These are phyloP conservation scores for Notocelia uddmanniana DNA, from an alignment of 2,888 invertebrate species.

Conservation along the genomic window DNA sequence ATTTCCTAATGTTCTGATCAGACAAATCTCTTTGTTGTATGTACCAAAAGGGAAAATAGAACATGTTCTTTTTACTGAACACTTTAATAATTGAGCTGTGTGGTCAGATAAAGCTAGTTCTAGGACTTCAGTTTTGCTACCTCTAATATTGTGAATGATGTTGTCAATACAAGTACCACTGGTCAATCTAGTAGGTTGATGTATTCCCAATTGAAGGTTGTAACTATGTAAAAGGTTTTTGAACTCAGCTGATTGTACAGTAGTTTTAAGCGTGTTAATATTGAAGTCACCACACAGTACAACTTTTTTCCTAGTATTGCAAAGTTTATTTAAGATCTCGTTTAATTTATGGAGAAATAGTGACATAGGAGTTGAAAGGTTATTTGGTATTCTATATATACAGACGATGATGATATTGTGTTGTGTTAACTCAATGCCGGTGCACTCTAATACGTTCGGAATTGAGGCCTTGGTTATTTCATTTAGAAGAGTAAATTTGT, in stretches of 20 bases:
- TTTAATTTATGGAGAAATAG: not conserved
- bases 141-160: constrained; percentile 1
- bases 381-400: constrained; percentile 4
- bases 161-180: not conserved
- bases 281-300: not conserved
- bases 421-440: not conserved
- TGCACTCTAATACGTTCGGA: not conserved
- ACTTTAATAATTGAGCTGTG: not conserved
- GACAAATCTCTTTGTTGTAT: not conserved
- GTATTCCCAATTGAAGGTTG: not conserved
- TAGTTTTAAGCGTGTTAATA: not conserved
- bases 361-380: not conserved
- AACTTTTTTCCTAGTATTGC: not conserved
- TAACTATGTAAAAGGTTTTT: not conserved
- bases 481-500: not conserved
- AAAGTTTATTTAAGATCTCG: not conserved
- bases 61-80: constrained; percentile 5
- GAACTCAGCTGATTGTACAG: not conserved
- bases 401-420: not conserved
- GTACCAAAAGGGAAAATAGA: not conserved
- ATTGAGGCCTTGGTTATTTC: not conserved
- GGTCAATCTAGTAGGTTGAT: not conserved
- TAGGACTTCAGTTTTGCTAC: not conserved
- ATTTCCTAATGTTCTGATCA: not conserved
- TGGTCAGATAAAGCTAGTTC: not conserved